phyloP scores from a whole-genome alignment of 2,113 vertebrate genomes.

The Indicator maculatus region DNA sequence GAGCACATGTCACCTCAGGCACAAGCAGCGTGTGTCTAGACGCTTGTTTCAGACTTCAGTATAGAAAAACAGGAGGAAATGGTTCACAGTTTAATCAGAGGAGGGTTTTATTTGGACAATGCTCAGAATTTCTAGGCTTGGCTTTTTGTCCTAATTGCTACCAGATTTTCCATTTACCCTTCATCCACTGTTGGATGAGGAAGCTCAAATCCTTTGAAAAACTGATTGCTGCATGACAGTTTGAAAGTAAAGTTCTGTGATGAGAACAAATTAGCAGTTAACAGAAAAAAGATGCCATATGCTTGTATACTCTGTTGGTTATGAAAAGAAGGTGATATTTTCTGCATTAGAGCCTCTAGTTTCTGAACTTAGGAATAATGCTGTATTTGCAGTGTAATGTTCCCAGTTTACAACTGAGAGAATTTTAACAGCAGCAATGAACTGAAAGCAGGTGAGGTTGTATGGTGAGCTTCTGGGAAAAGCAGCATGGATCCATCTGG shows the following conservation, averaged over 20 bases:
- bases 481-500: neutral
- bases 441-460: neutral
- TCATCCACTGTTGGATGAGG: neutral
- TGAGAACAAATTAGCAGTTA: neutral
- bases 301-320: neutral
- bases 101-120: neutral
- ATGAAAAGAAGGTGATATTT: neutral
- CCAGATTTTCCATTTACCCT: neutral
- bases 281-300: neutral
- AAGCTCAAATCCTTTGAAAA: slow-evolving; percentile 4
- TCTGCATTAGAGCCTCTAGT: neutral
- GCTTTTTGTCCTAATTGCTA: neutral
- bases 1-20: neutral
- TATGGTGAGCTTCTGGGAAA: neutral
- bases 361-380: neutral
- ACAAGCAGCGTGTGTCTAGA: neutral
- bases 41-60: neutral
- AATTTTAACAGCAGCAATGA: neutral
- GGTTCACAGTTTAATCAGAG: neutral
- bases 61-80: neutral
- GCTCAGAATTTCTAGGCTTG: neutral
- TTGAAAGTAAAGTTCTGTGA: neutral
- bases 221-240: neutral
- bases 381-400: neutral
- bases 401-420: neutral